A percentile compares a stretch with the other conserved stretches of the same genome.
These are phyloP conservation scores for Drosophila chauvacae DNA, from an alignment of 1,140 invertebrate genomes.

Conservation along the genomic window DNA sequence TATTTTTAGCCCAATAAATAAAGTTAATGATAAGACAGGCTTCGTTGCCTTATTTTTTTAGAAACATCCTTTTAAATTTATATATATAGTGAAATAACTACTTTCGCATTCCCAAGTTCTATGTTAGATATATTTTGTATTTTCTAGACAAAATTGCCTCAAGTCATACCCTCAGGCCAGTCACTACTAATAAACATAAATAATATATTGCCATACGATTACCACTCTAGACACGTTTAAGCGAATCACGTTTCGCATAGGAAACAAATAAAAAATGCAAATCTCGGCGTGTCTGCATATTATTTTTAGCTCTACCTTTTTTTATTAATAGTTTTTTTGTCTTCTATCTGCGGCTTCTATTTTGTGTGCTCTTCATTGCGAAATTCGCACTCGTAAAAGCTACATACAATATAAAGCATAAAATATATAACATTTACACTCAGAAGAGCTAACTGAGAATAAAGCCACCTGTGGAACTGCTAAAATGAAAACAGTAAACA, in stretches of 20 bases:
- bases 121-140: background rate
- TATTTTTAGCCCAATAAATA: background rate
- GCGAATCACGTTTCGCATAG: constrained; percentile 60
- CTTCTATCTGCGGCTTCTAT: constrained; percentile 5
- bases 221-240: constrained; percentile 64
- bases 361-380: background rate
- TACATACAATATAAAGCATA: constrained; percentile 1
- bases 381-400: background rate
- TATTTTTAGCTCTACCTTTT: constrained; percentile 15
- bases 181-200: constrained; percentile 33
- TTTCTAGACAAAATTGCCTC: constrained; percentile 26
- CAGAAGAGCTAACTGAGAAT: constrained; percentile 5
- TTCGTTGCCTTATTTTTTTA: background rate
- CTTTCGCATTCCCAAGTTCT: background rate
- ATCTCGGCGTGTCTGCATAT: constrained; percentile 10
- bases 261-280: constrained; percentile 30
- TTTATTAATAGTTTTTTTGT: constrained; percentile 16
- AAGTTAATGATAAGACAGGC: background rate
- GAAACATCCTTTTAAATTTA: background rate
- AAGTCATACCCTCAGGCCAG: constrained; percentile 21
- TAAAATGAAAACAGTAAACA: constrained; percentile 39
- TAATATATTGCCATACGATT: constrained; percentile 37
- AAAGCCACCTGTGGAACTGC: constrained; percentile 45
- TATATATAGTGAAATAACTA: background rate
- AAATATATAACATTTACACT: constrained; percentile 3